Base-by-base conservation (phyloP, 2,797 vertebrate species). In the Cyclura pinguis region DNA sequence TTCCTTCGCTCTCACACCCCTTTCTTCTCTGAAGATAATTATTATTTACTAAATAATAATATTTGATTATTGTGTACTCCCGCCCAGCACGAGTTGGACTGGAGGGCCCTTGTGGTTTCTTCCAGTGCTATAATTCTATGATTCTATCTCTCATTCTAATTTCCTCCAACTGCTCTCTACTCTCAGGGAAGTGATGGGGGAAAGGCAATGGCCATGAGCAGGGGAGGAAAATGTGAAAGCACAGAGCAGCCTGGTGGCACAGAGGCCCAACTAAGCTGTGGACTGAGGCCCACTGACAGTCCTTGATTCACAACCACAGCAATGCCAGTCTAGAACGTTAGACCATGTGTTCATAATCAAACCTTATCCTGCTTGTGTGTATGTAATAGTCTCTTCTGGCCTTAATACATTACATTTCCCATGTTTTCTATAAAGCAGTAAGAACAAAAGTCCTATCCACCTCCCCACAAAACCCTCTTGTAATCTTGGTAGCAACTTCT, bases 341-440 rank as follows among this genome's bases (percentile, higher is more conserved):
- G 32, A 35, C 42, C 10, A 47, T 62, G 74, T 72, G 22, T 73
- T n/a, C 0, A 12, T 55, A 88, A 88, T 72, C 69, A 88, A 81
- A 83, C 6, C 64, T 55, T n/a, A 29, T 67, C n/a, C 35, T 47
- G 29, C 32, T 38, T 47, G 5, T 57, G 42, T 87, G 10, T 0
- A 0, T 0, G 0, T 57, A 18, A 94, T 83, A 92, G 91, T 94
- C 85, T 85, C 50, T 91, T 87, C 89, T 92, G 35, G 18, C 0
- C 57, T 29, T 90, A 88, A 87, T 92, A 89, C 52, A 73, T 24
- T 84, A 93, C 35, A 16, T 92, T 86, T 69, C 12, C 3, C 76
- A 64, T 32, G 74, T 94, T 87, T 95, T 94, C 52, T 84, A 92
- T 93, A 91, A 89, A 62, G 42, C 81, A 92, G 47, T 85, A 93